Conservation (phyloP, 2,113 vertebrate species). For the Chitala chitala region DNA sequence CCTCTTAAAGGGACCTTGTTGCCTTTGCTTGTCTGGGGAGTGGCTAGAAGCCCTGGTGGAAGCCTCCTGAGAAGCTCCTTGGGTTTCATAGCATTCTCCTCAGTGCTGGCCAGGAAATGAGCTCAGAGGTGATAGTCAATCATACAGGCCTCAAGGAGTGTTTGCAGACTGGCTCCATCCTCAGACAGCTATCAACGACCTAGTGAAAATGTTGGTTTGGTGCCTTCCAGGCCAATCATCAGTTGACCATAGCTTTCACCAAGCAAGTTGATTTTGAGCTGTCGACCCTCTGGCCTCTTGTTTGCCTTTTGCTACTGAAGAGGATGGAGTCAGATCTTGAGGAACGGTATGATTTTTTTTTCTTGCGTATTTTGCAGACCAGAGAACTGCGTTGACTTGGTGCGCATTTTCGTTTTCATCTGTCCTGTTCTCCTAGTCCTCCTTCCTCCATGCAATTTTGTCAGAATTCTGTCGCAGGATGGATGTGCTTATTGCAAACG, state of each 20-base stretch:
- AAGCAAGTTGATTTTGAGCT: background rate
- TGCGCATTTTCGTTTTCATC: background rate
- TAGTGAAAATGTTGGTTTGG: background rate
- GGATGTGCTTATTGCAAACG: no score
- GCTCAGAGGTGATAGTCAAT: no score
- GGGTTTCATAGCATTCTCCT: background rate
- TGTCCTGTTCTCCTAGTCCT: background rate
- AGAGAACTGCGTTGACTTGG: background rate
- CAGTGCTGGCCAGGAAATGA: no score
- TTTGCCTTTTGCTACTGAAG: background rate
- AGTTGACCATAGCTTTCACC: background rate
- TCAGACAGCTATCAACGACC: no score
- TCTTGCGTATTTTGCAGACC: background rate
- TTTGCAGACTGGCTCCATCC: no score
- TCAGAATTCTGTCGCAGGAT: no score
- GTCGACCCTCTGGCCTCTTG: background rate
- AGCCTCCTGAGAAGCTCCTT: background rate
- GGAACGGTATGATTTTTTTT: background rate
- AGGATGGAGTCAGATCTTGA: no score
- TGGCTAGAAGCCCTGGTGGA: conserved; percentile 31
- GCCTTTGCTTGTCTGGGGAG: conserved; percentile 40
- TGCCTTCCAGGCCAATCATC: background rate
- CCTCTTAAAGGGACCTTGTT: conserved; percentile 41
- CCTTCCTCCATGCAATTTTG: background rate
- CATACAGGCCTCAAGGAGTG: no score